phyloP scores from a whole-genome alignment of 2,113 vertebrate genomes.

The Tupaia tana region DNA sequence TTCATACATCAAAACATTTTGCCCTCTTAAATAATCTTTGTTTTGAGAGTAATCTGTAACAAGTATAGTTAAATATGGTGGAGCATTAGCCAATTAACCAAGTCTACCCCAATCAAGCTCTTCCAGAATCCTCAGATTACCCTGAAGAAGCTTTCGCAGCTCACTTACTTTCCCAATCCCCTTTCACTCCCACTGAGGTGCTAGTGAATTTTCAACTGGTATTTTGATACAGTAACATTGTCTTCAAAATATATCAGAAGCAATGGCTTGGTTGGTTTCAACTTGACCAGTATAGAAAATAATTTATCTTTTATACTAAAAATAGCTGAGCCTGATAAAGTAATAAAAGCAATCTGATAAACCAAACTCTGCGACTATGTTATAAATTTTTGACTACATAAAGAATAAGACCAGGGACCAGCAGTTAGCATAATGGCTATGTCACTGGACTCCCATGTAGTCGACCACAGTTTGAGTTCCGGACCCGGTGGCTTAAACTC shows the following conservation, averaged over 20 bases:
- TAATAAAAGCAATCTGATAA: constrained; percentile 52
- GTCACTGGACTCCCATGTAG: too few species aligned
- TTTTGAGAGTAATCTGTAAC: constrained; percentile 45
- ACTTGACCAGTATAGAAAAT: constrained; percentile 37
- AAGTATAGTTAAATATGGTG: not conserved
- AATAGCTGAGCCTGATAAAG: not conserved
- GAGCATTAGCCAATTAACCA: not conserved
- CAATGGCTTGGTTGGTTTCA: constrained; percentile 31
- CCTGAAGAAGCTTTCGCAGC: not conserved
- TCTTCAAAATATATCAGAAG: constrained; percentile 27
- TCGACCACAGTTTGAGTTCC: too few species aligned
- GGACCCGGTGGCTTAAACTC: too few species aligned
- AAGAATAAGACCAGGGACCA: constrained; percentile 46
- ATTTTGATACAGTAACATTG: constrained; percentile 28
- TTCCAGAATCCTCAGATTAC: not conserved
- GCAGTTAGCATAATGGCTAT: too few species aligned
- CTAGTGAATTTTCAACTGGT: constrained; percentile 41
- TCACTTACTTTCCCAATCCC: not conserved
- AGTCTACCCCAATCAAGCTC: not conserved
- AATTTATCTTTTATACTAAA: constrained; percentile 25
- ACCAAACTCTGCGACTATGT: not conserved
- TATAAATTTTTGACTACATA: constrained; percentile 18
- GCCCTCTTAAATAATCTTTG: not conserved
- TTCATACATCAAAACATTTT: not conserved
- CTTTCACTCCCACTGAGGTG: not conserved